phyloP scores from a whole-genome alignment of 92 coral and sea anemone species.

The Metridium senile region DNA sequence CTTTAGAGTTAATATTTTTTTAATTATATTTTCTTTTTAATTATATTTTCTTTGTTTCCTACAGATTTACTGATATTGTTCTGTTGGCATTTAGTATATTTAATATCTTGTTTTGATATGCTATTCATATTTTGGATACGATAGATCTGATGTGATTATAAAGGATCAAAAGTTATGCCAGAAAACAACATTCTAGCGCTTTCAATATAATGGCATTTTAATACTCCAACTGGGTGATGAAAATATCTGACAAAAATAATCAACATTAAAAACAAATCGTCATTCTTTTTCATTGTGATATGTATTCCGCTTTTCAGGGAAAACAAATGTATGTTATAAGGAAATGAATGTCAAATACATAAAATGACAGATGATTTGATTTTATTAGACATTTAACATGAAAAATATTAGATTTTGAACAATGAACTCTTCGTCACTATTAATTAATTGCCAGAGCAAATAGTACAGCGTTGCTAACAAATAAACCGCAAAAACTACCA shows the following conservation, averaged over 20 bases:
- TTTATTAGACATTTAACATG: constrained; percentile 6
- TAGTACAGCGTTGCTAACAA: constrained; percentile 28
- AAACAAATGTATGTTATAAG: too few relatives aligned
- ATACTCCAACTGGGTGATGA: background rate
- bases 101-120: background rate
- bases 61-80: background rate
- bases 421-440: background rate
- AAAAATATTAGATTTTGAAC: background rate
- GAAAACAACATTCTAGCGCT: too few relatives aligned
- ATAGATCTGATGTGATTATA: background rate
- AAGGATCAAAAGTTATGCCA: constrained; percentile 6
- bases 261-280: too few relatives aligned
- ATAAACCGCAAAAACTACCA: background rate
- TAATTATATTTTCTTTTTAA: background rate
- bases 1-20: constrained; percentile 3
- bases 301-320: too few relatives aligned
- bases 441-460: constrained; percentile 16
- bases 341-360: too few relatives aligned
- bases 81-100: background rate
- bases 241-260: background rate
- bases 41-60: background rate
- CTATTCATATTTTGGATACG: constrained; percentile 3
- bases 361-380: too few relatives aligned
- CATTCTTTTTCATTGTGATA: too few relatives aligned
- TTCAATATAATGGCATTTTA: background rate